Conservation (phyloP, 37 sponge, comb jelly and placozoan genomes). For the Spongia lamella region DNA sequence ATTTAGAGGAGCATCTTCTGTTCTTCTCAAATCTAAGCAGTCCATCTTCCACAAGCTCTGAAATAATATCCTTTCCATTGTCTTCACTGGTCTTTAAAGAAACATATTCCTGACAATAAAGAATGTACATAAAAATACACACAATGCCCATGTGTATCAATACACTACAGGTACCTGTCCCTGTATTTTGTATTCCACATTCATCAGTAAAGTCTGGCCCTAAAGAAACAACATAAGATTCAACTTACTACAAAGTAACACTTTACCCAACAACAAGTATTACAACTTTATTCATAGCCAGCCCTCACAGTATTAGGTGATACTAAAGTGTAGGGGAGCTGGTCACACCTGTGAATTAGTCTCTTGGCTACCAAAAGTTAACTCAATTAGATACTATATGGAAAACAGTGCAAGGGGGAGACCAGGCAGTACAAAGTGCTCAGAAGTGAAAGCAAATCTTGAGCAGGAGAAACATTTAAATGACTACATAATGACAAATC, state of each 20-base stretch:
- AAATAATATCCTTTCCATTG: conserved; percentile 46
- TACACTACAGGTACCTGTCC: conserved; percentile 48
- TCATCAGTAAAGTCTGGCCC: conserved; percentile 36
- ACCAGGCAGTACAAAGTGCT: no score
- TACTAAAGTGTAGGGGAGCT: no score
- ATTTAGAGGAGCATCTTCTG: conserved; percentile 27
- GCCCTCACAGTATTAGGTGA: no score
- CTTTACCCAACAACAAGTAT: neutral
- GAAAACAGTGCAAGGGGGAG: no score
- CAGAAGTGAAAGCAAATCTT: no score
- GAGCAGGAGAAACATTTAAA: neutral
- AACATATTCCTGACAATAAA: conserved; percentile 49
- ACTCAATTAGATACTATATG: no score
- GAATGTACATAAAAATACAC: neutral
- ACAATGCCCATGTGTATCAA: neutral
- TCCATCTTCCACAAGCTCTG: conserved; percentile 62
- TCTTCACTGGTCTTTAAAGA: conserved; percentile 19
- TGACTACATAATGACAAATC: neutral
- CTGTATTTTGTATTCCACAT: conserved; percentile 60
- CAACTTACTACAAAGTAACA: no score
- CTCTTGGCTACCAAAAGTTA: no score
- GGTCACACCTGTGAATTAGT: no score
- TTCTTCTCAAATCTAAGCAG: conserved; percentile 55
- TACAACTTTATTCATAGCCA: no score
- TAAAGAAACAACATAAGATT: conserved; percentile 8